A percentile compares a stretch with the other conserved stretches of the same genome.
phyloP scores from a whole-genome alignment of 2,797 vertebrate genomes.

The Cottoperca gobio region DNA sequence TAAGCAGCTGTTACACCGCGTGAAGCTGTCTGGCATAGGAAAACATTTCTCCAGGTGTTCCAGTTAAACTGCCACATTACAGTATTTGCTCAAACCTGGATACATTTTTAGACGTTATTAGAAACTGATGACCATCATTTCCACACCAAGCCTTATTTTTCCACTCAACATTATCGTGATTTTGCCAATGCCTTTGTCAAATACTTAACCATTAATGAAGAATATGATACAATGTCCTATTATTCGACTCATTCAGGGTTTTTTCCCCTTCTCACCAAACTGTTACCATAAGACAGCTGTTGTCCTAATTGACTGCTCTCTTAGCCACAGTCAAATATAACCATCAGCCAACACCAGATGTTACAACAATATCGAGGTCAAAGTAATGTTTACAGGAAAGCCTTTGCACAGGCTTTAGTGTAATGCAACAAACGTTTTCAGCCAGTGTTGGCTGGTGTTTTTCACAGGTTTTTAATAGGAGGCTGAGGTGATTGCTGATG shows the following conservation, averaged over 20 bases:
- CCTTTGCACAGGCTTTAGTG: background rate
- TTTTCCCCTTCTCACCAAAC: conserved; percentile 44
- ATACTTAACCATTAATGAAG: background rate
- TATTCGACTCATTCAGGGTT: background rate
- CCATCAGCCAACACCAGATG: conserved; percentile 57
- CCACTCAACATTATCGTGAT: background rate
- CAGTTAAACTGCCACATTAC: background rate
- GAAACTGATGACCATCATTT: background rate
- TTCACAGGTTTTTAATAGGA: background rate
- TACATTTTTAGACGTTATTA: background rate
- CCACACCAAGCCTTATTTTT: background rate
- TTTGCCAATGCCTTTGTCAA: background rate
- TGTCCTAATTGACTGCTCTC: conserved; percentile 4
- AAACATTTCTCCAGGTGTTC: conserved; percentile 18
- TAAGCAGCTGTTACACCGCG: conserved; percentile 48
- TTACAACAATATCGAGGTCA: conserved; percentile 29
- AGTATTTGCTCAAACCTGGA: background rate
- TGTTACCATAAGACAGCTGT: conserved; percentile 76
- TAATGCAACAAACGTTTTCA: background rate
- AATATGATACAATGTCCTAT: background rate
- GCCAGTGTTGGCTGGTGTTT: conserved; percentile 31
- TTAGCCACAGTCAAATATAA: conserved; percentile 60
- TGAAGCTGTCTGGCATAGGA: conserved; percentile 9
- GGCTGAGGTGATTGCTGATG: background rate
- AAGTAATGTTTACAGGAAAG: conserved; percentile 17